These are phyloP conservation scores for Keiferia lycopersicella DNA, from an alignment of 2,888 invertebrate species.

Conservation along the genomic window DNA sequence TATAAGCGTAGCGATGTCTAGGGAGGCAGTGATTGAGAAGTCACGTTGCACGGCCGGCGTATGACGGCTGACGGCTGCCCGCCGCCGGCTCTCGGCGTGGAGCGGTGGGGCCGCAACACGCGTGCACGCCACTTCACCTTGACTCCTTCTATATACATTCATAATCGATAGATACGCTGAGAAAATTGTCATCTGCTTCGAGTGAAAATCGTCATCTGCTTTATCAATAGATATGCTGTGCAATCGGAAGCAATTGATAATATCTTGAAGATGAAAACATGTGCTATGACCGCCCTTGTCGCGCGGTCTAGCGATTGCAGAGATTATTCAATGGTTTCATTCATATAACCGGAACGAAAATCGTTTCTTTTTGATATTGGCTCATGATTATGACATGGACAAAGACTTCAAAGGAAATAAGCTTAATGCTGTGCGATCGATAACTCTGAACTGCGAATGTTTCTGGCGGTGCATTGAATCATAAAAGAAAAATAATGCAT, in stretches of 20 bases:
- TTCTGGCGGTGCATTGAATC: background rate
- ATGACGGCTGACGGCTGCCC: background rate
- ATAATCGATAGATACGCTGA: background rate
- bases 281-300: background rate
- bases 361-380: background rate
- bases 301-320: background rate
- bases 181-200: background rate
- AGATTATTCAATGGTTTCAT: background rate
- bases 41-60: background rate
- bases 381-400: background rate
- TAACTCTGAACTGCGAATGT: background rate
- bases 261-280: background rate
- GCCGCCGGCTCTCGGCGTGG: background rate
- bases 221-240: background rate
- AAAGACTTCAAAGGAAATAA: background rate
- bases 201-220: background rate
- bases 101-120: background rate
- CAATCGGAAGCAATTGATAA: background rate
- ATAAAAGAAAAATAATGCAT: too few species aligned
- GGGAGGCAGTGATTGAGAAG: slow-evolving; percentile 10
- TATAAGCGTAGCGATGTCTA: background rate
- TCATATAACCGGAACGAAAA: background rate
- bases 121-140: background rate
- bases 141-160: background rate
- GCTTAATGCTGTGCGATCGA: background rate